Evolutionary conservation across 2,113 vertebrate species (phyloP).

Genomic region (Zosterops lateralis): DNA sequence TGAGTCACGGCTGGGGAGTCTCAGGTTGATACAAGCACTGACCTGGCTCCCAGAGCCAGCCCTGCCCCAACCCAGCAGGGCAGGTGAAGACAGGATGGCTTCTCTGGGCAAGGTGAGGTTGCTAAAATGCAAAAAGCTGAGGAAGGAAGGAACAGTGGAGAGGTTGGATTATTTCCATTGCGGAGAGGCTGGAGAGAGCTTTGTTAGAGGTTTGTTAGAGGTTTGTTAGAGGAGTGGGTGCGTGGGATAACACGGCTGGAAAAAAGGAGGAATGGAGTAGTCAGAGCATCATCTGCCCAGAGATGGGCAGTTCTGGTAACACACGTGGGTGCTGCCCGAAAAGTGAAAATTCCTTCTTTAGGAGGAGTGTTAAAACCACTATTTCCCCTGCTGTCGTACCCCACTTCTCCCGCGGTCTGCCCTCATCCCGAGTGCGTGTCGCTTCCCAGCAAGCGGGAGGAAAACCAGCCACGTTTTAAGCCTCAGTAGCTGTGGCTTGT

Average conservation of each 20-base stretch:
- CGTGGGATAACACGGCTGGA: accelerated
- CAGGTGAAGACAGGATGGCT: neutral
- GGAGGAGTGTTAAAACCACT: neutral
- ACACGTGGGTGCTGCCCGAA: neutral
- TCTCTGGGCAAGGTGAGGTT: neutral
- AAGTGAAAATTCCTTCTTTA: neutral
- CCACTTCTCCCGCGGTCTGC: neutral
- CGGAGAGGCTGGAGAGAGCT: neutral
- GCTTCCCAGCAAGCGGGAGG: neutral
- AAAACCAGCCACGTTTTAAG: neutral
- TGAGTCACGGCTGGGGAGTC: neutral
- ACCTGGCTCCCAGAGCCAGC: neutral
- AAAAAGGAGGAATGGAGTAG: neutral
- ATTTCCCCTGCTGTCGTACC: neutral
- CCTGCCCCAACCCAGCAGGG: neutral
- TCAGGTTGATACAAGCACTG: neutral
- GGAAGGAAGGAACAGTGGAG: neutral
- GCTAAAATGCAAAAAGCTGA: neutral
- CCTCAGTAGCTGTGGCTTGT: neutral
- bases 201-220: accelerated
- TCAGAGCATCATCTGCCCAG: neutral
- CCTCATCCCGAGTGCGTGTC: accelerated
- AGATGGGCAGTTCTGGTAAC: neutral
- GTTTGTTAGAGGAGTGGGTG: neutral
- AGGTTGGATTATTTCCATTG: neutral